These are phyloP conservation scores for Ptilorrhoa leucosticta DNA, from an alignment of 2,113 vertebrate species.

Conservation along the genomic window DNA sequence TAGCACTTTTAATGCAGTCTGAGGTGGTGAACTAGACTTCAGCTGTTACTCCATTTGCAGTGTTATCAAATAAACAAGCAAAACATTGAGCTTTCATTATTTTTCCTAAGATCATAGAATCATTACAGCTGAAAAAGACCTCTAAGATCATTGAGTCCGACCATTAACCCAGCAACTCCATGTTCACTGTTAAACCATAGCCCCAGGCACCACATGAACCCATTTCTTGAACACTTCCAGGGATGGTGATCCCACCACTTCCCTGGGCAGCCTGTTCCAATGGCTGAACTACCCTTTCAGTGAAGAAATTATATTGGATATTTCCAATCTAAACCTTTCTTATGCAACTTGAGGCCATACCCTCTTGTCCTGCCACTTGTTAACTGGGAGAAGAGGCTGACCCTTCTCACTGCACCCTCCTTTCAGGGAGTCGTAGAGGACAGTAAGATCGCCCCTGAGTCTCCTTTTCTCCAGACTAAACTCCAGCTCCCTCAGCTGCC, in stretches of 20 bases:
- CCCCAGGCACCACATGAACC: neutral
- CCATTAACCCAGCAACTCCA: neutral
- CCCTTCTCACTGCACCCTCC: neutral
- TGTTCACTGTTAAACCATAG: neutral
- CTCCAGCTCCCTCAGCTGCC: neutral
- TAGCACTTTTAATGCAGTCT: slow-evolving; percentile 23
- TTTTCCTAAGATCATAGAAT: neutral
- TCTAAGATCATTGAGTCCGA: neutral
- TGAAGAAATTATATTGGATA: neutral
- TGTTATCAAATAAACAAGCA: neutral
- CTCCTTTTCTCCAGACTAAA: neutral
- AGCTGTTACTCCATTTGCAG: neutral
- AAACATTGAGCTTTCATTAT: neutral
- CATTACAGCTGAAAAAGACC: neutral
- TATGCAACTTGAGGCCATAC: neutral
- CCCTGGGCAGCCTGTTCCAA: neutral
- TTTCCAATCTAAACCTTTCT: neutral
- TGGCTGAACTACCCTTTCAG: neutral
- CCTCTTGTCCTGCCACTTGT: neutral
- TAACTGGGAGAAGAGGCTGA: neutral
- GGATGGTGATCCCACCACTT: neutral
- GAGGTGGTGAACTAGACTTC: slow-evolving; percentile 4
- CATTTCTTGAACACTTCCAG: neutral
- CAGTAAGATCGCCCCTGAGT: neutral
- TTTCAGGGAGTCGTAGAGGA: neutral